Evolutionary conservation across 2,797 vertebrate species (phyloP).

Genomic region (Pipistrellus kuhlii): DNA sequence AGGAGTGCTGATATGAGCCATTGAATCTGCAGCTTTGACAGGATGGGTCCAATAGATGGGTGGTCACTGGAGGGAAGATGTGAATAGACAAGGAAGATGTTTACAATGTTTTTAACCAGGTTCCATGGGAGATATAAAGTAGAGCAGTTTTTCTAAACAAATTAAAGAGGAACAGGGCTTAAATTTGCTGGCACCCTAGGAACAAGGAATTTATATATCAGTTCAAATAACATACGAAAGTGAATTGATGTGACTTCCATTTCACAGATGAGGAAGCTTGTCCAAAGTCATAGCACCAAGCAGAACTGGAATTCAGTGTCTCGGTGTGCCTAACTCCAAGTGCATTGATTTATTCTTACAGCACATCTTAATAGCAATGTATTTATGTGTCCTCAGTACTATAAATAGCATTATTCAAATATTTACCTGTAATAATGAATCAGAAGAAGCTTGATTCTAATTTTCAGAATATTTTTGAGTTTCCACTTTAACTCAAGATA

Average conservation of each 20-base stretch:
- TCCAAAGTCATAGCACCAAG: background rate
- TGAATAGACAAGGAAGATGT: background rate
- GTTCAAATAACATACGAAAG: background rate
- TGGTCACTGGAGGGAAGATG: background rate
- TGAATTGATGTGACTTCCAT: background rate
- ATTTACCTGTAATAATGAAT: conserved; percentile 6
- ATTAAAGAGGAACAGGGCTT: background rate
- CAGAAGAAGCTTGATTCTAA: conserved; percentile 14
- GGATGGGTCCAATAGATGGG: background rate
- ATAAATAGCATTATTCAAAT: conserved; percentile 1
- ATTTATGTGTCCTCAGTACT: background rate
- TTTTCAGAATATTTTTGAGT: conserved; percentile 37
- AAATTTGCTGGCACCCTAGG: background rate
- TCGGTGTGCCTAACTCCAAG: background rate
- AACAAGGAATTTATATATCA: background rate
- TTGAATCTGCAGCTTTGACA: background rate
- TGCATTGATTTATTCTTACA: background rate
- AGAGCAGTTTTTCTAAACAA: background rate
- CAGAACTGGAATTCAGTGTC: background rate
- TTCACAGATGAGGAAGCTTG: background rate
- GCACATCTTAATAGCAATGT: background rate
- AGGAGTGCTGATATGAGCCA: background rate
- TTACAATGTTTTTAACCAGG: background rate
- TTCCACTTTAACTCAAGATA: conserved; percentile 11
- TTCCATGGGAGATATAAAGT: background rate